Evolutionary conservation across 2,113 vertebrate species (phyloP).

Genomic region (Anoplopoma fimbria): DNA sequence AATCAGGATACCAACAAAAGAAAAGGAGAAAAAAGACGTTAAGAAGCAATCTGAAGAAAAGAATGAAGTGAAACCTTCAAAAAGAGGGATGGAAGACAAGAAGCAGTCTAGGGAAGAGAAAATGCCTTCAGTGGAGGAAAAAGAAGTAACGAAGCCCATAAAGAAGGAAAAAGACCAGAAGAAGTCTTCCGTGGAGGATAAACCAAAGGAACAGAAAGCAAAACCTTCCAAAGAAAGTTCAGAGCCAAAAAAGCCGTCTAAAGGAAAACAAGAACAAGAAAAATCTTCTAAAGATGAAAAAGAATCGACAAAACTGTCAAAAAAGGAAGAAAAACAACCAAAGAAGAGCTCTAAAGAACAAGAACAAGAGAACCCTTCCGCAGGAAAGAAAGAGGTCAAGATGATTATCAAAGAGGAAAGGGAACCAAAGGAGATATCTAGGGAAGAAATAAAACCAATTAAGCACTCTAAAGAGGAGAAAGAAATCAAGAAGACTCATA

Average conservation of each 20-base stretch:
- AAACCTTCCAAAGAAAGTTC: neutral
- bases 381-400: conserved; percentile 1
- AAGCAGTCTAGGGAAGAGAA: neutral
- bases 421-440: conserved; percentile 9
- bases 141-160: neutral
- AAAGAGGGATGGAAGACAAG: conserved; percentile 10
- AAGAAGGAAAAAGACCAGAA: neutral
- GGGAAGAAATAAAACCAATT: conserved; percentile 1
- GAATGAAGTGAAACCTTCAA: neutral
- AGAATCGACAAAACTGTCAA: neutral
- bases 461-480: conserved; percentile 16
- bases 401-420: conserved; percentile 19
- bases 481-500: conserved; percentile 8
- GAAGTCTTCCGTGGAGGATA: neutral
- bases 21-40: neutral
- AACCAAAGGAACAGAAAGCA: neutral
- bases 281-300: conserved; percentile 19
- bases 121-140: neutral
- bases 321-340: neutral
- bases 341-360: conserved; percentile 4
- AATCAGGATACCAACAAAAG: neutral
- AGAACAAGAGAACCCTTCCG: neutral
- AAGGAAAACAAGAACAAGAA: neutral
- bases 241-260: neutral
- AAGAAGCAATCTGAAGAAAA: neutral